These are phyloP conservation scores for Tetrao urogallus DNA, from an alignment of 2,113 vertebrate species.

Conservation along the genomic window DNA sequence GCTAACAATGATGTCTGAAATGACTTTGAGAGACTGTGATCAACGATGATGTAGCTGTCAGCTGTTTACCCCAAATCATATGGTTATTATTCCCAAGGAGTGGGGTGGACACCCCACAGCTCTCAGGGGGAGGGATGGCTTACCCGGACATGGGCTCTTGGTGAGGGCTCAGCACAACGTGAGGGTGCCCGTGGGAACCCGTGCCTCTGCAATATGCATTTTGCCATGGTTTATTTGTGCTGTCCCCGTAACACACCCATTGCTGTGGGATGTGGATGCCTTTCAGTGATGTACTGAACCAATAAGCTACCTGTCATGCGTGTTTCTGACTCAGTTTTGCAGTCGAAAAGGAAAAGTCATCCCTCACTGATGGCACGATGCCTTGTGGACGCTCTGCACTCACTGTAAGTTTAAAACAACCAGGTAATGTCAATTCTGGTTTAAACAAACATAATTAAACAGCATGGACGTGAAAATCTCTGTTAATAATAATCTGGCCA, in stretches of 20 bases:
- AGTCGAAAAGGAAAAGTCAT: neutral
- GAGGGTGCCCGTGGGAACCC: neutral
- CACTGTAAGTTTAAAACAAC: neutral
- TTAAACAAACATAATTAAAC: neutral
- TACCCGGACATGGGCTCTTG: fast-evolving
- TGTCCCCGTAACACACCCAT: neutral
- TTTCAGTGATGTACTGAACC: neutral
- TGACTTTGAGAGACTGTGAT: neutral
- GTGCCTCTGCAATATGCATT: neutral
- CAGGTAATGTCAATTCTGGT: neutral
- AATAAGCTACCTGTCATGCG: neutral
- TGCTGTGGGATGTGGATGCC: neutral
- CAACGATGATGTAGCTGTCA: neutral
- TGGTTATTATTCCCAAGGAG: neutral
- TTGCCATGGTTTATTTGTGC: neutral
- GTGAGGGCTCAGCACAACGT: neutral
- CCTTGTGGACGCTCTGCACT: neutral
- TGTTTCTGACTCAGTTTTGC: neutral
- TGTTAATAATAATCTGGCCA: neutral
- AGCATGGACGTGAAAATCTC: neutral
- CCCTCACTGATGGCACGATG: neutral
- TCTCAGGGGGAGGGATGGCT: fast-evolving
- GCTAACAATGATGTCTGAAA: neutral
- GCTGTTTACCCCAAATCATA: neutral
- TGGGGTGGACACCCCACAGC: fast-evolving